Base-by-base conservation (phyloP, 2,113 vertebrate species). In the Phalacrocorax carbo region DNA sequence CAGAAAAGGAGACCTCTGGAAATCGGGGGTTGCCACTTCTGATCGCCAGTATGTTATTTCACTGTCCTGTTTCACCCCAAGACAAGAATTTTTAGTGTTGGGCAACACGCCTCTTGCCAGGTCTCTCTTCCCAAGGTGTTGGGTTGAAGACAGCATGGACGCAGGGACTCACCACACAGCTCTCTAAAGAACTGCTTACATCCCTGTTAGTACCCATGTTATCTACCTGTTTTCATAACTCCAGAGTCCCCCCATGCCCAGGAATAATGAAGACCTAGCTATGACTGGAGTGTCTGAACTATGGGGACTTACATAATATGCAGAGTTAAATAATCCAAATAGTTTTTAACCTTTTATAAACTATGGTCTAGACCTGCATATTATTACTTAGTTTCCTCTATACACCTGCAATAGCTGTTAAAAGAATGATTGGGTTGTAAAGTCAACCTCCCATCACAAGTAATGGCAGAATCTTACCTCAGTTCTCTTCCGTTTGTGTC, bases 41-140 rank as follows among this genome's bases (percentile, higher is more conserved):
- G 5, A 49, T 14, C 0, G 0, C 15, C 69, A 64, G 16, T 2
- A 3, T 23, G 40, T 73, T 42, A 38, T 23, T 81, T 68, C 5
- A 2, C 57, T 2, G 1, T 26, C 11, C 46, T 42, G 10, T 49
- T 76, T 82, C 77, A 89, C 44, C 6, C 7, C 7, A 5, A 65
- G 30, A 23, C 1, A 11, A 68, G 70, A 70, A 38, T 55, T 81
- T 76, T 22, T 13, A n/a, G 27, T 46, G n/a, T 3, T 36, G 13
- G 66, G 62, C 21, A 72, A 66, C 38, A 49, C 1, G 3, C 5
- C 21, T 90, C 73, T 60, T 16, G 52, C 7, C 42, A 65, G 44
- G 29, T 32, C 23, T 69, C 21, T 76, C 23, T 65, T 90, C 46
- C 51, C 36, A 27, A 73, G 49, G 14, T 3, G 1, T 0, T 79